Evolutionary conservation across 2,888 invertebrate species (phyloP).

Genomic region (Coleophora deauratella): DNA sequence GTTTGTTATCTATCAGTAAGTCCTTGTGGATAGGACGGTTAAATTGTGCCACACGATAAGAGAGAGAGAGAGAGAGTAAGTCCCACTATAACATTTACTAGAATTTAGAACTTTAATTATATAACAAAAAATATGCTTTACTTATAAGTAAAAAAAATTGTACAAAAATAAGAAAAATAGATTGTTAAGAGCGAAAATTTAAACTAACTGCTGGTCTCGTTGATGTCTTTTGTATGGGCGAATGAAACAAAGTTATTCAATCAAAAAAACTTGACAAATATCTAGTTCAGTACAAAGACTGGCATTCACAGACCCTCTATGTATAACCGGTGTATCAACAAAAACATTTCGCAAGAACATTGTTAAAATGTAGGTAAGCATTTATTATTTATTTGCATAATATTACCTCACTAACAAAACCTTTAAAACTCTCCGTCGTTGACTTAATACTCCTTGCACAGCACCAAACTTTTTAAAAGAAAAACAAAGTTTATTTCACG

Average conservation of each 20-base stretch:
- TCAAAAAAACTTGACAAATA: background rate
- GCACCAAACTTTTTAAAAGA: conserved; percentile 10
- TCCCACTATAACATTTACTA: too few species aligned
- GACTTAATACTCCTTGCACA: conserved; percentile 7
- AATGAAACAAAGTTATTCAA: conserved; percentile 1
- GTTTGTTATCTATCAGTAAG: too few species aligned
- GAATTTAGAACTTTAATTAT: too few species aligned
- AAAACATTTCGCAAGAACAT: conserved; percentile 40
- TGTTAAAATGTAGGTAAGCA: conserved; percentile 24
- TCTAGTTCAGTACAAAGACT: conserved; percentile 13
- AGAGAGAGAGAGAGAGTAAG: too few species aligned
- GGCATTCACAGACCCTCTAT: too few species aligned
- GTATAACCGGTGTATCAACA: conserved; percentile 24
- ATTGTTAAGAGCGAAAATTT: background rate
- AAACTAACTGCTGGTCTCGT: conserved; percentile 20
- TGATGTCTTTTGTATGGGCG: conserved; percentile 38
- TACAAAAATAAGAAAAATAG: background rate
- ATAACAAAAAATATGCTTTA: too few species aligned
- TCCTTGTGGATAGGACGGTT: too few species aligned
- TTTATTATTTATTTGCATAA: conserved; percentile 23
- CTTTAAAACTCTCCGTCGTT: conserved; percentile 31
- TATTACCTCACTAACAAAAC: conserved; percentile 31
- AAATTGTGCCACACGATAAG: too few species aligned
- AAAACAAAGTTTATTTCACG: conserved; percentile 7
- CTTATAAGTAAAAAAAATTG: too few species aligned